A percentile compares a stretch with the other conserved stretches of the same genome.
phyloP scores from a whole-genome alignment of 2,888 invertebrate species.

The Callyntrura sp. region DNA sequence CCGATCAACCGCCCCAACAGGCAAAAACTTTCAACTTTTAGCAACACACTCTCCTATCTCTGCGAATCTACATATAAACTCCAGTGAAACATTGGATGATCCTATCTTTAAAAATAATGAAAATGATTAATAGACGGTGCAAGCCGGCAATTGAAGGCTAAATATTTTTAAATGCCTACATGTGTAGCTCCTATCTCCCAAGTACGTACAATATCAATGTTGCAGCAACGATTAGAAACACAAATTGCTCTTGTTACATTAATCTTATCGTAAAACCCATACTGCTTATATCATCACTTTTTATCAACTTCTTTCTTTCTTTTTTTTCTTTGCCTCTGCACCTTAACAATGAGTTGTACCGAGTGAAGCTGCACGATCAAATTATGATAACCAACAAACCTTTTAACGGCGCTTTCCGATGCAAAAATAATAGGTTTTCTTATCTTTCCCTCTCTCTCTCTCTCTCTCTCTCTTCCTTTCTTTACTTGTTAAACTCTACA shows the following conservation, averaged over 20 bases:
- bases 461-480: neutral
- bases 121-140: constrained; percentile 44
- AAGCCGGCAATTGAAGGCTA: neutral
- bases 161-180: neutral
- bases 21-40: too few species aligned
- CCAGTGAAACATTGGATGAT: constrained; percentile 6
- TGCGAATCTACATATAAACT: too few species aligned
- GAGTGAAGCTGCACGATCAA: constrained; percentile 13
- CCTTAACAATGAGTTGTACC: neutral
- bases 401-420: constrained; percentile 32
- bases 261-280: constrained; percentile 39
- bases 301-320: neutral
- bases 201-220: too few species aligned
- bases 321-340: neutral
- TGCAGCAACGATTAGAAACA: constrained; percentile 12
- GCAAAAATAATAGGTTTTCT: constrained; percentile 8
- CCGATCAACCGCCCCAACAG: neutral
- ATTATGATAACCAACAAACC: constrained; percentile 24
- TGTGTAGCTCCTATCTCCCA: neutral
- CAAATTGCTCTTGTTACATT: constrained; percentile 38
- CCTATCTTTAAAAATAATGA: constrained; percentile 30
- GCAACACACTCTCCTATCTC: too few species aligned
- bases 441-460: neutral
- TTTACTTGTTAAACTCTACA: neutral
- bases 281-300: constrained; percentile 48